phyloP scores from a whole-genome alignment of 2,797 vertebrate species.

The Phyllotis vaccarum region DNA sequence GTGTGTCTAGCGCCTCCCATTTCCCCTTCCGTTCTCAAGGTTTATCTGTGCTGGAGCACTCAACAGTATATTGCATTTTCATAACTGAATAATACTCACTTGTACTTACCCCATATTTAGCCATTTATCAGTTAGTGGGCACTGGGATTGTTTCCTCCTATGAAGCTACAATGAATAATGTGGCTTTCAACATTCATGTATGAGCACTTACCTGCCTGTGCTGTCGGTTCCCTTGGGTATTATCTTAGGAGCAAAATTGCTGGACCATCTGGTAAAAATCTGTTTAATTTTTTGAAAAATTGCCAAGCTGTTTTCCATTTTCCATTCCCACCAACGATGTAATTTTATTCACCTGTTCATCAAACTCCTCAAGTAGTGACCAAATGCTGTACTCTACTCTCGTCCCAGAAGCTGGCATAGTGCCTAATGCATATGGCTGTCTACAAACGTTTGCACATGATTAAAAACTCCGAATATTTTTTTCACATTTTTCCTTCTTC shows the following conservation, averaged over 20 bases:
- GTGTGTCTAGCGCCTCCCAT: not conserved
- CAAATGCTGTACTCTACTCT: not conserved
- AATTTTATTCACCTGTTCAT: not conserved
- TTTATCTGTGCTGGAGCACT: not conserved
- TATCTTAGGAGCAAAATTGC: not conserved
- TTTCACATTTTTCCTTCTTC: conserved; percentile 3
- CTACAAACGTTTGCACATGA: not conserved
- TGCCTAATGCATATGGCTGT: not conserved
- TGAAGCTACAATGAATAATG: not conserved
- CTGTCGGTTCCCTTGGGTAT: not conserved
- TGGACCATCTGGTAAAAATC: not conserved
- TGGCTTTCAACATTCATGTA: not conserved
- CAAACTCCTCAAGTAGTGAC: conserved; percentile 2
- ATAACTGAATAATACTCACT: not conserved
- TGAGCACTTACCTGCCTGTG: not conserved
- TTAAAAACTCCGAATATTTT: not conserved
- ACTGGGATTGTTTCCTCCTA: not conserved
- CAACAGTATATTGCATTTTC: not conserved
- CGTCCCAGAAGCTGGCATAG: not conserved
- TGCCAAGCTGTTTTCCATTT: conserved; percentile 27
- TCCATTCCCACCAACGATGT: not conserved
- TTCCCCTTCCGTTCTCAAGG: not conserved
- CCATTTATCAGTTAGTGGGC: not conserved
- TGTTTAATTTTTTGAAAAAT: conserved; percentile 39
- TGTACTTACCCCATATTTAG: not conserved